Conservation (phyloP, 2,797 vertebrate species). For the Alca torda region DNA sequence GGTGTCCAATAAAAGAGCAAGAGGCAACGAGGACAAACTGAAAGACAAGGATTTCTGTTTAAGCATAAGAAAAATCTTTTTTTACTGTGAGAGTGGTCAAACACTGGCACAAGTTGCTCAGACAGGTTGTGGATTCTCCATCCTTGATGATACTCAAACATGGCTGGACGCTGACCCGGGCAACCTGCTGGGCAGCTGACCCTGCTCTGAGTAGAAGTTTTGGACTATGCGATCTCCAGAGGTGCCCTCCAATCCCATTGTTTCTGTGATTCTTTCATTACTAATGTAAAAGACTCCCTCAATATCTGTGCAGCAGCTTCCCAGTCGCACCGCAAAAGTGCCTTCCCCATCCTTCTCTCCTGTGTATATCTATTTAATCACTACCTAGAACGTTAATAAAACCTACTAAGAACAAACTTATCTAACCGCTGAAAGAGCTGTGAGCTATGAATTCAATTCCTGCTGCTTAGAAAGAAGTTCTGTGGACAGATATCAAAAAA, state of each 20-base stretch:
- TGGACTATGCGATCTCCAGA: background rate
- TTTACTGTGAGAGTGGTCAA: background rate
- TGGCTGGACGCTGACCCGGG: background rate
- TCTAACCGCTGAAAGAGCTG: background rate
- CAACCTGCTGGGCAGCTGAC: background rate
- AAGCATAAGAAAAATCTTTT: background rate
- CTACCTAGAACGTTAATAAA: constrained; percentile 5
- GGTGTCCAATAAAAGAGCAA: background rate
- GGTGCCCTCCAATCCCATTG: background rate
- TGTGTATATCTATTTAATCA: background rate
- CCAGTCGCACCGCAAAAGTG: background rate
- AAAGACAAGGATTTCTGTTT: background rate
- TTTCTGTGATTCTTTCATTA: background rate
- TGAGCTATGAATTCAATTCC: background rate
- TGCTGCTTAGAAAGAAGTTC: background rate
- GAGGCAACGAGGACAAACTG: background rate
- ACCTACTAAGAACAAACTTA: background rate
- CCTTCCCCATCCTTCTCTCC: background rate
- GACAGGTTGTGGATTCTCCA: background rate
- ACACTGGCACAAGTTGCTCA: background rate
- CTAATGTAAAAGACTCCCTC: background rate
- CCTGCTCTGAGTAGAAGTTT: background rate
- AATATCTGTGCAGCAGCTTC: background rate
- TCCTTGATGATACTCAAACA: background rate
- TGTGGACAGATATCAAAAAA: background rate